These are phyloP conservation scores for Chelon auratus DNA, from an alignment of 2,797 vertebrate species.

Conservation along the genomic window DNA sequence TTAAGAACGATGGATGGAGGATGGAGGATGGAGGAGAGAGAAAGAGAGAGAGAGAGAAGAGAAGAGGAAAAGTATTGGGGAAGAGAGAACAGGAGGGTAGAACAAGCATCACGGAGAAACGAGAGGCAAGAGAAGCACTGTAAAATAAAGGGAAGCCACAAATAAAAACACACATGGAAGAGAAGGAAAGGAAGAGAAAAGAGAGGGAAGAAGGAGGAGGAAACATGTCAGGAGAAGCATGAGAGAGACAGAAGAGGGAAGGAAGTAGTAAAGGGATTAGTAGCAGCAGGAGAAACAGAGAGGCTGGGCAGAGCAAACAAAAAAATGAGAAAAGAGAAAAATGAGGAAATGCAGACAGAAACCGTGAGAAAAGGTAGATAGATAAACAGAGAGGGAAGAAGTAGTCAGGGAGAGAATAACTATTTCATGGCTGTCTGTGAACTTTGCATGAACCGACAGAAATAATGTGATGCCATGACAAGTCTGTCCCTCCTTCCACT, in stretches of 20 bases:
- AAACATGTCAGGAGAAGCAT: neutral
- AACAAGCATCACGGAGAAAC: neutral
- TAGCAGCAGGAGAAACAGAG: neutral
- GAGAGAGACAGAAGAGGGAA: neutral
- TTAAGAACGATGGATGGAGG: constrained; percentile 83
- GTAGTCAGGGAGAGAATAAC: constrained; percentile 80
- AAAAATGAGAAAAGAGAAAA: neutral
- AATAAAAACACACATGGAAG: neutral
- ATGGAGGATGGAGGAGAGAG: neutral
- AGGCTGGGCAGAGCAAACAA: constrained; percentile 30
- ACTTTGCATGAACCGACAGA: constrained; percentile 99
- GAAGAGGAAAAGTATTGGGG: neutral
- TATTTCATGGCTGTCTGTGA: constrained; percentile 95
- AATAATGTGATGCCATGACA: constrained; percentile 99
- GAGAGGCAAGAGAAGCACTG: neutral
- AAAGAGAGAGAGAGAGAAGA: neutral
- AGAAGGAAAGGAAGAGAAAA: neutral
- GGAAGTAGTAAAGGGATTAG: neutral
- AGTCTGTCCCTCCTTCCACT: constrained; percentile 97
- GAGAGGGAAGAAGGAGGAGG: neutral
- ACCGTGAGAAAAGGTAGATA: constrained; percentile 31
- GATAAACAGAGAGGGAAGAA: constrained; percentile 61
- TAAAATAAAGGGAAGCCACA: constrained; percentile 26
- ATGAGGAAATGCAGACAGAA: constrained; percentile 8
- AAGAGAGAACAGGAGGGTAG: neutral